A percentile compares a stretch with the other conserved stretches of the same genome.
phyloP scores from a whole-genome alignment of 92 coral and sea anemone genomes.

The Paragorgia papillata region DNA sequence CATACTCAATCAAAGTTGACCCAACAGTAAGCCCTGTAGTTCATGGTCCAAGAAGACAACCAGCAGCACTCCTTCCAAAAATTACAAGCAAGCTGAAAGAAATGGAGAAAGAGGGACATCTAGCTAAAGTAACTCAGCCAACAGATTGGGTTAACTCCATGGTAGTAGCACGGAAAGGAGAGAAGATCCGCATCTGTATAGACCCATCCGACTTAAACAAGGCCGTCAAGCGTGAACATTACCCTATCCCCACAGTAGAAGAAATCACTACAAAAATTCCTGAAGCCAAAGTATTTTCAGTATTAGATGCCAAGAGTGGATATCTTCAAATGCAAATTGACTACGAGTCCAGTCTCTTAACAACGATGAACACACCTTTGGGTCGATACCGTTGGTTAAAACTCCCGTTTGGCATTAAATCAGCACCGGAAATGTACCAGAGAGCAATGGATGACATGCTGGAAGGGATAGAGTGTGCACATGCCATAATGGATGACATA shows the following conservation, averaged over 20 bases:
- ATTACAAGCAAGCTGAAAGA: slow-evolving; percentile 43
- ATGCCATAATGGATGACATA: slow-evolving; percentile 49
- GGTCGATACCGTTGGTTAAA: slow-evolving; percentile 49
- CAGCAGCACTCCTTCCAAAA: slow-evolving; percentile 57
- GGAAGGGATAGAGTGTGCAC: slow-evolving; percentile 44
- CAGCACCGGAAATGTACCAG: slow-evolving; percentile 52
- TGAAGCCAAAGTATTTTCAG: slow-evolving; percentile 51
- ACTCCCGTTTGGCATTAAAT: slow-evolving; percentile 56
- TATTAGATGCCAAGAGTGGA: slow-evolving; percentile 58
- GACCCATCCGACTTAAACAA: slow-evolving; percentile 56
- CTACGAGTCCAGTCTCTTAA: slow-evolving; percentile 39
- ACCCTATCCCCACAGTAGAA: slow-evolving; percentile 59
- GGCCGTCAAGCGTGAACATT: slow-evolving; percentile 54
- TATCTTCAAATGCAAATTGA: slow-evolving; percentile 63
- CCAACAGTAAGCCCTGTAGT: slow-evolving; percentile 51
- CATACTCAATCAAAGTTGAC: slow-evolving; percentile 45
- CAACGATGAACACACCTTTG: slow-evolving; percentile 32
- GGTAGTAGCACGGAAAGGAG: slow-evolving; percentile 53
- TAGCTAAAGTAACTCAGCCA: slow-evolving; percentile 54
- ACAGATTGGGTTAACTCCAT: slow-evolving; percentile 61
- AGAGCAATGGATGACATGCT: slow-evolving; percentile 52
- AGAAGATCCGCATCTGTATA: slow-evolving; percentile 50
- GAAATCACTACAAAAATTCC: slow-evolving; percentile 51
- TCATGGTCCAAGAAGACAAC: slow-evolving; percentile 60
- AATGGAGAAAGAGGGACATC: slow-evolving; percentile 56